Base-by-base conservation (phyloP, 2,888 invertebrate species). In the Troilus luridus region DNA sequence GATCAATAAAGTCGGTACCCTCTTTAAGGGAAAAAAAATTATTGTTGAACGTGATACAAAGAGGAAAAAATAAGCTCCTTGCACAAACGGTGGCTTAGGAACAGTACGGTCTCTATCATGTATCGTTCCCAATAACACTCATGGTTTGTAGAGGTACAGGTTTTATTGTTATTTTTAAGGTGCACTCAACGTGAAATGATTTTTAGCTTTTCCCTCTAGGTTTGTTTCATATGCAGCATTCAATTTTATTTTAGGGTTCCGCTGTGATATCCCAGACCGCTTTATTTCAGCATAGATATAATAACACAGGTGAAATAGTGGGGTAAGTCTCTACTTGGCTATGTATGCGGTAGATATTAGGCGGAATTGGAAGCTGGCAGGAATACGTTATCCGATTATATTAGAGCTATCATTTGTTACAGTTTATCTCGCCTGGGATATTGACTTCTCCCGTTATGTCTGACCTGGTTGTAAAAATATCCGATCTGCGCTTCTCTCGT, bases 381-480 rank as follows among this genome's bases (percentile, higher is more conserved):
- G 72, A 77, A 77, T 77, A 77, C 27, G 72, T 17, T 77, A 77
- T 77, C 72, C 27, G 72, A 77, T 77, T 77, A 77, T 77, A 77
- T 77, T 77, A 77, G 72, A 41, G 72, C 72, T 77, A 77, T 77
- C 72, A 41, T 77, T 77, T 77, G 72, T 77, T 77, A 77, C 27
- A 77, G 72, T 77, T 77, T 77, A 77, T 77, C 72, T 77, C 72
- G 27, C 21, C 12, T 27, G 27, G 72, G 72, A 77, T 77, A 77
- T 77, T 77, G 72, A 77, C 72, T 77, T 77, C 72, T 2, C 7
- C 72, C 72, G 72, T 41, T 77, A 77, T 77, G 72, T 77, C 72
- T 77, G 72, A 41, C 72, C 72, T 17, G 72, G 72, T 41, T 77
- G 72, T 77, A 77, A 77, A 77, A 77, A 77, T 77, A 77, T 77